Base-by-base conservation (phyloP, 1,140 invertebrate species). In the Hyposmocoma kahamanoa region DNA sequence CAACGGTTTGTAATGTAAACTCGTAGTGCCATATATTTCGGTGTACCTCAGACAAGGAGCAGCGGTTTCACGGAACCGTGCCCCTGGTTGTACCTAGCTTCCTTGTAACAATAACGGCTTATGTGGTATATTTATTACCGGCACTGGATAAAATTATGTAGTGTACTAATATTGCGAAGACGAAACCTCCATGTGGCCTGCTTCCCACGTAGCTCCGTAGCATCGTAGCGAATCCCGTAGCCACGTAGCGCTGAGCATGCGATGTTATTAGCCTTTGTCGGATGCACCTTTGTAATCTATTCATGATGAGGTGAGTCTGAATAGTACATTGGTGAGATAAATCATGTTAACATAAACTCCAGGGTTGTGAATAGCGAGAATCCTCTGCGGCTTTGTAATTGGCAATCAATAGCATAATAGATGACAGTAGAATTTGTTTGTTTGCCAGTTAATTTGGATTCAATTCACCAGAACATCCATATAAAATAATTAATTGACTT, bases 71-170 rank as follows among this genome's bases (percentile, higher is more conserved):
- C 41, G 52, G 30, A 54, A 38, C 47, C 36, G 52, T 62, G 22
- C 39, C 50, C 43, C n/a, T 39, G 50, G 44, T 47, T 51, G 28
- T 46, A 42, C 47, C 45, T 53, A 42, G 47, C 50, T 62, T 60
- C 54, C 56, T 48, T 62, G 53, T 51, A 62, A 59, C 54, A 63
- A 67, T 64, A 67, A 56, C 50, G 56, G 47, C 47, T 62, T 47
- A 59, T 54, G 59, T 53, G 59, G 38, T 50, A 53, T 67, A 71
- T 71, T 71, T 67, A 71, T 55, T 53, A 46, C 41, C 50, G 18
- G 49, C 39, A 62, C 56, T 61, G 62, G 62, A 63, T 69, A 62
- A 67, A 67, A 67, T 67, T 70, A 70, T 65, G 60, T 62, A 57
- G 52, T 54, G 56, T 52, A 50, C 57, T 69, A 67, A 69, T 72